Evolutionary conservation across 2,113 vertebrate genomes (phyloP), one percentile per base, ranked within the genome.

Genomic region (Siniperca knerii): DNA sequence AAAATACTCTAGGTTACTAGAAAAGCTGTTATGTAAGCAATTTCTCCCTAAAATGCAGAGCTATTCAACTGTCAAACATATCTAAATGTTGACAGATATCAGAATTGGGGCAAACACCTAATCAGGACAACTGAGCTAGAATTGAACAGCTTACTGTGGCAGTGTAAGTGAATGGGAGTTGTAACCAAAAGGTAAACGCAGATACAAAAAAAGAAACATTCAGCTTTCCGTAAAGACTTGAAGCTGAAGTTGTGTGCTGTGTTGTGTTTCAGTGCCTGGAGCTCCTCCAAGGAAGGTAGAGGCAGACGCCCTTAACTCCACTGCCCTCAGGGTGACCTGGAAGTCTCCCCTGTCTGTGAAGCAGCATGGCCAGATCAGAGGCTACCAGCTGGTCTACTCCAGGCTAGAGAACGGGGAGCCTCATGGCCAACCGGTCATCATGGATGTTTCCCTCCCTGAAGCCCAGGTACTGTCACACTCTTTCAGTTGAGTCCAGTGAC

Each of bases 331-430:
- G 4, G 97, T 99, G 86, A 96, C 95, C 80, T 99, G 98, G 98
- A 98, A 97, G 90, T 93, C 98, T 46, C 98, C 98, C 0, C 94
- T 98, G 69, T 94, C 96, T 74, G 95, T 95, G 87, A 98, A 97
- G 90, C 98, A 98, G 85, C 97, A 99, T 0, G 98, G 97, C 46
- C 97, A 97, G 93, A 97, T 99, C 90, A 96, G 97, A 0, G 98
- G 98, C n/a, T 99, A 99, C 95, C 97, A 98, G 94, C 96, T 99
- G 83, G 97, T 97, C 0, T 98, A 97, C 0, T 97, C 97, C 69
- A 96, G 97, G 50, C 93, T 99, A 57, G 97, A 98, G 90, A 97
- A 96, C 0, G 97, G 97, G 5, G 97, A 98, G 85, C 97, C 97
- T 3, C 96, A 96, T 0, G 98, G 98, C 16, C 95, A 96, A 70